A percentile compares a stretch with the other conserved stretches of the same genome.
These are phyloP conservation scores for Actenoides lindsayi DNA, from an alignment of 2,113 vertebrate genomes.

Conservation along the genomic window DNA sequence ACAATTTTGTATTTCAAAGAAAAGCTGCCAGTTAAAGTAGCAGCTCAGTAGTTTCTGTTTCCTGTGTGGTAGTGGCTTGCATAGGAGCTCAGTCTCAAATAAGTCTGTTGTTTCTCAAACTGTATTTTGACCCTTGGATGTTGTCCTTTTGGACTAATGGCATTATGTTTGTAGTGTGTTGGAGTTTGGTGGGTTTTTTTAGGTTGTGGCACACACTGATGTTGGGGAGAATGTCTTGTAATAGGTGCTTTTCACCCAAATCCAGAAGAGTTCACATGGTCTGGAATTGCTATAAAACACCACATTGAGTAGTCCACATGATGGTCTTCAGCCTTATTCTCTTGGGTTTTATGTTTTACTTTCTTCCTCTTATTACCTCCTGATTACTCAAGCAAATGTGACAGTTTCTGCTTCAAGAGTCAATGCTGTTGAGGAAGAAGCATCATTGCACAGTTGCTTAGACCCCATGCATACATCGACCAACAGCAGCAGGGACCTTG, in stretches of 20 bases:
- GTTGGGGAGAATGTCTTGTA: neutral
- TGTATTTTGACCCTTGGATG: neutral
- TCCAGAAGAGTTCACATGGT: neutral
- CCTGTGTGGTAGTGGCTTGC: neutral
- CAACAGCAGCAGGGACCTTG: neutral
- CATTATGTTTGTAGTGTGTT: neutral
- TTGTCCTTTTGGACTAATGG: neutral
- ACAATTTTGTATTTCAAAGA: neutral
- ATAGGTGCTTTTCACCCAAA: neutral
- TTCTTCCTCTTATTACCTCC: neutral
- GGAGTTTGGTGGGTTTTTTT: neutral
- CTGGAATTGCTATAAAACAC: neutral
- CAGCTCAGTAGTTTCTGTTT: neutral
- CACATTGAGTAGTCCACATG: neutral
- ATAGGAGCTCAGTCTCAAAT: neutral
- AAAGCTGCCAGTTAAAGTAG: neutral
- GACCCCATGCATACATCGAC: fast-evolving
- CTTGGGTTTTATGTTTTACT: neutral
- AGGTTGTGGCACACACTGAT: fast-evolving
- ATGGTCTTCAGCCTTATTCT: neutral
- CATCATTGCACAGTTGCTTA: fast-evolving
- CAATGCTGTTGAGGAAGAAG: neutral
- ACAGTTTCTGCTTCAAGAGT: neutral
- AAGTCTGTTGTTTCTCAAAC: neutral
- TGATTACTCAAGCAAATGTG: neutral